Percentiles rank a stretch among this genome's conserved stretches.
These are phyloP conservation scores for Clarias pachynema DNA, from an alignment of 2,797 vertebrate genomes.

Conservation along the genomic window DNA sequence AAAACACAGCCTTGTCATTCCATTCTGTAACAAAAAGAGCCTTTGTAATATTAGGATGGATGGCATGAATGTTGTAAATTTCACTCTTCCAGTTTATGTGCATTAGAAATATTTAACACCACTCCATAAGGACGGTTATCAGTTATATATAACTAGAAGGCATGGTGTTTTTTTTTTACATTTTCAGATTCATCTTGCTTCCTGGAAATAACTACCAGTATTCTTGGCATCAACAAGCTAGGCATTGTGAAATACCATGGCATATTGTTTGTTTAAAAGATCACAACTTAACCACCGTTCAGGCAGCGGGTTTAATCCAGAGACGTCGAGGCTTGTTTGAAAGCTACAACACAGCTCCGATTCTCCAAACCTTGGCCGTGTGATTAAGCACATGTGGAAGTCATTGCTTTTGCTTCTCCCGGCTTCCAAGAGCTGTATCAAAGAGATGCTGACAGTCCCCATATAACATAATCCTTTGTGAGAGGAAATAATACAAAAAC, in stretches of 20 bases:
- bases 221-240: background rate
- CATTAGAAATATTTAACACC: background rate
- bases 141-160: background rate
- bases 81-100: background rate
- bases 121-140: background rate
- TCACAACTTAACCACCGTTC: constrained; percentile 7
- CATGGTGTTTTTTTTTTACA: background rate
- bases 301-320: constrained; percentile 35
- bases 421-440: constrained; percentile 62
- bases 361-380: constrained; percentile 49
- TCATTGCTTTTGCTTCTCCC: constrained; percentile 62
- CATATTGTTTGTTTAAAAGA: constrained; percentile 18
- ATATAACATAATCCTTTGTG: constrained; percentile 71
- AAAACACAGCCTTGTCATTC: constrained; percentile 30
- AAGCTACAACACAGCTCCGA: constrained; percentile 57
- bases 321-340: constrained; percentile 53
- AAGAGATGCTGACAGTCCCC: constrained; percentile 71
- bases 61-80: background rate
- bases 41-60: background rate
- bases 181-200: background rate
- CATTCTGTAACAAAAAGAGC: background rate
- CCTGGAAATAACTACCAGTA: background rate
- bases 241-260: constrained; percentile 4
- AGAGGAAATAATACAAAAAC: constrained; percentile 65
- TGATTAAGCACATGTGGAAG: constrained; percentile 66